These are phyloP conservation scores for Rhyacophila evoluta DNA, from an alignment of 2,888 invertebrate species.

Conservation along the genomic window DNA sequence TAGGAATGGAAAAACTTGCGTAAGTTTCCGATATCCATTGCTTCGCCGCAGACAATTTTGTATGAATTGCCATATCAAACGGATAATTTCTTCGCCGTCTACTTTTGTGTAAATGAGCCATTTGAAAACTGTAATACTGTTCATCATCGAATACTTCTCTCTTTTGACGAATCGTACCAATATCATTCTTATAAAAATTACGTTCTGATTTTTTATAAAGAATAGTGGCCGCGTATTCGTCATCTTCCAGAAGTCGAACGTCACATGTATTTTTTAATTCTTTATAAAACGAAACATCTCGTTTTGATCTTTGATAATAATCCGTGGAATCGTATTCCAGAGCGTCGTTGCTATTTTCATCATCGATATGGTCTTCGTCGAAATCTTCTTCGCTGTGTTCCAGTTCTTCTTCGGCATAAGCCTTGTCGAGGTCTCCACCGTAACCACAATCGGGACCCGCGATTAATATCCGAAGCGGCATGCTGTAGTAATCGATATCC, in stretches of 20 bases:
- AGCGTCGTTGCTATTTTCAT: slow-evolving; percentile 56
- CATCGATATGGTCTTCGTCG: slow-evolving; percentile 59
- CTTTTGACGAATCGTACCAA: slow-evolving; percentile 39
- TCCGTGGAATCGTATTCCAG: slow-evolving; percentile 53
- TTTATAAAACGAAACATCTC: slow-evolving; percentile 57
- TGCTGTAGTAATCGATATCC: slow-evolving; percentile 85
- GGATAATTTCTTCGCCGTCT: slow-evolving; percentile 56
- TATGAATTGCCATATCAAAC: slow-evolving; percentile 73
- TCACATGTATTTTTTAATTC: slow-evolving; percentile 62
- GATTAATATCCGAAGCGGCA: slow-evolving; percentile 81
- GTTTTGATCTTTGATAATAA: slow-evolving; percentile 62
- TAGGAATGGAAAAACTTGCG: slow-evolving; percentile 89
- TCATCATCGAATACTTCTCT: slow-evolving; percentile 51
- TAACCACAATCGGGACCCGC: slow-evolving; percentile 78
- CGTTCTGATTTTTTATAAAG: slow-evolving; percentile 12
- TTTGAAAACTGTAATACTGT: slow-evolving; percentile 50
- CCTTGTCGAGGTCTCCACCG: slow-evolving; percentile 66
- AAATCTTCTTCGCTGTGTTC: slow-evolving; percentile 71
- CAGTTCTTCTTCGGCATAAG: slow-evolving; percentile 72
- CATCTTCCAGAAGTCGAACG: slow-evolving; percentile 67
- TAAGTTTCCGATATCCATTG: slow-evolving; percentile 90
- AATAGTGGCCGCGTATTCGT: slow-evolving; percentile 57
- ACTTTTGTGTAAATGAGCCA: slow-evolving; percentile 52
- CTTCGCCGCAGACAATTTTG: slow-evolving; percentile 80
- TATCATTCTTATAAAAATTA: slow-evolving; percentile 11